Base-by-base conservation (phyloP, 2,113 vertebrate species). In the Ailurus styani region DNA sequence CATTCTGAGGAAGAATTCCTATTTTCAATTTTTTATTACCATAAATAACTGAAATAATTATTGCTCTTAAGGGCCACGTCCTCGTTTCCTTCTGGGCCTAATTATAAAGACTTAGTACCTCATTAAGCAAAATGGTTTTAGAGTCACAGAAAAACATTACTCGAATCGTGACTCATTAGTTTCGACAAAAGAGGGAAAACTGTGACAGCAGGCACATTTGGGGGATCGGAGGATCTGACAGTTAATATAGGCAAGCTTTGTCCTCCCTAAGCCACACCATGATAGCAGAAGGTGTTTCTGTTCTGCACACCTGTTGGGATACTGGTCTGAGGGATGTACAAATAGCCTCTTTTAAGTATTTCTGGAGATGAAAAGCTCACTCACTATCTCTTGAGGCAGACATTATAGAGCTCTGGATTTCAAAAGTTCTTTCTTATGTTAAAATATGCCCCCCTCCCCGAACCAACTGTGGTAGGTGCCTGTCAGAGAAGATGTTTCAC, bases 41-140 rank as follows among this genome's bases (percentile, higher is more conserved):
- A 99, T 99, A 99, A 99, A 99, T 99, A 99, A 99, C 98, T 98
- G 98, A 99, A 99, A 99, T 99, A 99, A 99, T 99, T 99, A 99
- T 99, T 99, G 98, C 98, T 99, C 98, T 99, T 99, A 98, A 99
- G 99, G 98, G 98, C 98, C 98, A 98, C 0, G 94, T 99, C 98
- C 98, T 96, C 97, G 55, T 98, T 99, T 98, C 98, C 99, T 99
- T 99, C 98, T 99, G 99, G 98, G 99, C 99, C 98, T 99, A 99
- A 99, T 99, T 99, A 99, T 98, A 99, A 99, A 99, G 99, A 99
- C 99, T 99, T 99, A 99, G 99, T 99, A 99, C 99, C 98, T 99
- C 99, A 99, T 99, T 99, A 99, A 99, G 97, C 98, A 99, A 99
- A 99, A 99, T 99, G 98, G 98, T 99, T 99, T 99, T 90, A 7